phyloP scores from a whole-genome alignment of 2,113 vertebrate species.

The Corynorhinus townsendii region DNA sequence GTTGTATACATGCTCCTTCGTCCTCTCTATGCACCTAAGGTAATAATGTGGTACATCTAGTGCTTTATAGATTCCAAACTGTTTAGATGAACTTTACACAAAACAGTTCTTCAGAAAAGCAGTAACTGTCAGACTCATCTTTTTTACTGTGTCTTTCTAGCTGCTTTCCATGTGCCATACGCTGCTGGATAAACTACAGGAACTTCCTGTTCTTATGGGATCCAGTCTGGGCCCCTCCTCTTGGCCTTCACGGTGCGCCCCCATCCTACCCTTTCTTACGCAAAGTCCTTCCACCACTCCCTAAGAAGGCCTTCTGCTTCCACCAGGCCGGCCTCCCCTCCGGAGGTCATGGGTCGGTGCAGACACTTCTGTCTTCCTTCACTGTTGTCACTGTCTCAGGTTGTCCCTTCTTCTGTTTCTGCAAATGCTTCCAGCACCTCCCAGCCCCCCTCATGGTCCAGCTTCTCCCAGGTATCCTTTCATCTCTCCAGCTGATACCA shows the following conservation, averaged over 20 bases:
- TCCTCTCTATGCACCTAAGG: neutral
- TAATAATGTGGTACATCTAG: neutral
- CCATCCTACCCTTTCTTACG: neutral
- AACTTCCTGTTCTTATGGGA: neutral
- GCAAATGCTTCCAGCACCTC: neutral
- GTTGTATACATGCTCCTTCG: neutral
- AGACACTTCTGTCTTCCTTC: neutral
- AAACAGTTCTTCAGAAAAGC: constrained; percentile 24
- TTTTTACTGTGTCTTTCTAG: neutral
- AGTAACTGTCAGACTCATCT: neutral
- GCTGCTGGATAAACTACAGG: neutral
- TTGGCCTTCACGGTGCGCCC: neutral
- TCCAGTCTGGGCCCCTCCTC: neutral
- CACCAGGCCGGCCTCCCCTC: neutral
- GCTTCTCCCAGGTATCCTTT: neutral
- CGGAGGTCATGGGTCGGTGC: too few relatives aligned
- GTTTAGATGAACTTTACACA: neutral
- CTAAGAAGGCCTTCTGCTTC: neutral
- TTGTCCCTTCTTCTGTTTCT: neutral
- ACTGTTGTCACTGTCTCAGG: neutral
- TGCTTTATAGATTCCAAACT: neutral
- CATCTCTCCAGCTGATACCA: neutral
- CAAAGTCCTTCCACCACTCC: neutral
- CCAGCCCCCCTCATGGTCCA: too few relatives aligned
- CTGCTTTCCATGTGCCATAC: neutral